Conservation (phyloP, 2,113 vertebrate species). For the Halcyon malimbica region DNA sequence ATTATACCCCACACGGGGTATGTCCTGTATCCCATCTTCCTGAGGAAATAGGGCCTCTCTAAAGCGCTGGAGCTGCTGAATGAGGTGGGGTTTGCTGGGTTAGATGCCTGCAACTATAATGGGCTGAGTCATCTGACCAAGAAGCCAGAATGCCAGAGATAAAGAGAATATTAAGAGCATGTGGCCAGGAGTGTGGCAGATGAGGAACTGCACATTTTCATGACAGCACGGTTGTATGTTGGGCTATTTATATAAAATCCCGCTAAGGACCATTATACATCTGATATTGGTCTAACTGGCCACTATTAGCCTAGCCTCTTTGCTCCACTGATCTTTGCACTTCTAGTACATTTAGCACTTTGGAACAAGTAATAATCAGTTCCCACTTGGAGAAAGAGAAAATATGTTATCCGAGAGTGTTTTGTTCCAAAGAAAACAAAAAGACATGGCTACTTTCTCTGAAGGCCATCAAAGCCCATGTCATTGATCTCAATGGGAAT, state of each 20-base stretch:
- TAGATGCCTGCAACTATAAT: neutral
- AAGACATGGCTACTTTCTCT: neutral
- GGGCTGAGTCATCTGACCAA: neutral
- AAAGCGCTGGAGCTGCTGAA: neutral
- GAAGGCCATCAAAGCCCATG: neutral
- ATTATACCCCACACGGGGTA: neutral
- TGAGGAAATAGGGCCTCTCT: neutral
- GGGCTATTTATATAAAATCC: neutral
- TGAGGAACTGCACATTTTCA: neutral
- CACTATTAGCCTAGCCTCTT: neutral
- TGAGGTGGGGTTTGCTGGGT: neutral
- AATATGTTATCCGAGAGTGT: neutral
- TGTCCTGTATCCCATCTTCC: neutral
- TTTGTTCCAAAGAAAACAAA: neutral
- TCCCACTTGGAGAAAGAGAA: neutral
- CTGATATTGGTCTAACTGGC: neutral
- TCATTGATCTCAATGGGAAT: neutral
- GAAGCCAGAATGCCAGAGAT: neutral
- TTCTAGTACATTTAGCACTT: neutral
- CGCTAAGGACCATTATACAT: neutral
- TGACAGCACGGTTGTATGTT: neutral
- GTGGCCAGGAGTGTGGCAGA: neutral
- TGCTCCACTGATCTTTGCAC: neutral
- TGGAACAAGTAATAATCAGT: neutral
- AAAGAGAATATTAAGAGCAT: neutral